A percentile compares a stretch with the other conserved stretches of the same genome.
These are phyloP conservation scores for Pachydiplax longipennis DNA, from an alignment of 2,888 invertebrate species.

Conservation along the genomic window DNA sequence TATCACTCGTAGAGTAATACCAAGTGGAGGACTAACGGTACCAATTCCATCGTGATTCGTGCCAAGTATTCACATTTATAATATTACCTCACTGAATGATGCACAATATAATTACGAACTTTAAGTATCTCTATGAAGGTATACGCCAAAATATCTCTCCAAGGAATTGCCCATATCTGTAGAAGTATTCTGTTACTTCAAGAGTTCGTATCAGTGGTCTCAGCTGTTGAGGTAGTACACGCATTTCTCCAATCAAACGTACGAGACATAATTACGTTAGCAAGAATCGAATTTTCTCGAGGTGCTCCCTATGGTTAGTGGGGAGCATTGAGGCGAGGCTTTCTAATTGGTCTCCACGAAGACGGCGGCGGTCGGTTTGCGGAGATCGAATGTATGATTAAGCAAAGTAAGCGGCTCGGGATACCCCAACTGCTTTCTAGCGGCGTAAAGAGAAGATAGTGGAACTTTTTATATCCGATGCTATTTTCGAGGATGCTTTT, in stretches of 20 bases:
- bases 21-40: too few species aligned
- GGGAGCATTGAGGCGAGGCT: not conserved
- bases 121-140: too few species aligned
- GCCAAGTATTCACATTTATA: too few species aligned
- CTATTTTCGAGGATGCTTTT: not conserved
- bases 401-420: not conserved
- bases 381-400: not conserved
- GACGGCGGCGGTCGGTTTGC: not conserved
- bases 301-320: not conserved
- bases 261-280: not conserved
- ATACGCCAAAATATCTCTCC: too few species aligned
- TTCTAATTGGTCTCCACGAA: not conserved
- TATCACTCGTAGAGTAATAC: too few species aligned
- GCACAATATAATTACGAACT: too few species aligned
- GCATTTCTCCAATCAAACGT: too few species aligned
- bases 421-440: not conserved
- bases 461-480: not conserved
- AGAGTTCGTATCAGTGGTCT: not conserved
- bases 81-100: too few species aligned
- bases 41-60: too few species aligned
- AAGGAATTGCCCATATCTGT: too few species aligned
- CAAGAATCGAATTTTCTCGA: not conserved
- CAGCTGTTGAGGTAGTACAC: not conserved
- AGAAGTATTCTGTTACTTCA: too few species aligned
- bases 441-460: not conserved